Percentiles rank a stretch among this genome's conserved stretches.
Evolutionary conservation across 1,140 invertebrate species (phyloP).

Genomic region (Drosophila burlai): DNA sequence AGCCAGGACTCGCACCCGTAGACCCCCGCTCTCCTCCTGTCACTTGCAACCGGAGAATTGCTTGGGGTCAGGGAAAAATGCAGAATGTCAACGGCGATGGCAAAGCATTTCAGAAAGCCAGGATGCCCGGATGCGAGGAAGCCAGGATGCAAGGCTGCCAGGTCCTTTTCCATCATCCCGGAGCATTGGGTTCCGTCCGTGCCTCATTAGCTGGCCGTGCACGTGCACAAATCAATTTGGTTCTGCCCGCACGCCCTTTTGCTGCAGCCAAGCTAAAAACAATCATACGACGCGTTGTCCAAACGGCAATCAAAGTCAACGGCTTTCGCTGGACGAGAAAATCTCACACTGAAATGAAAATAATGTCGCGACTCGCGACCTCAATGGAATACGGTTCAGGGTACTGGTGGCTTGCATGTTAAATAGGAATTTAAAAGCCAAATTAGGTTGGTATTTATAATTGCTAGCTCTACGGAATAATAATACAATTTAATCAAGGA

Average conservation of each 20-base stretch:
- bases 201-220: conserved; percentile 74
- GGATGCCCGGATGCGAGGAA: conserved; percentile 10
- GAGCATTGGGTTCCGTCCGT: conserved; percentile 16
- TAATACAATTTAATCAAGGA: too few relatives aligned
- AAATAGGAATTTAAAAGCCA: neutral
- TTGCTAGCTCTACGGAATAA: too few relatives aligned
- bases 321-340: conserved; percentile 43
- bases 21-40: conserved; percentile 16
- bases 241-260: conserved; percentile 27
- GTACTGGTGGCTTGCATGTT: neutral
- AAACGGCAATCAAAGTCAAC: conserved; percentile 72
- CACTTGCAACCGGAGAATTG: conserved; percentile 39
- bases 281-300: conserved; percentile 76
- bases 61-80: conserved; percentile 18
- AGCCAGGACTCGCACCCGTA: neutral
- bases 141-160: neutral
- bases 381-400: neutral
- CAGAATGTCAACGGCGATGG: conserved; percentile 52
- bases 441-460: too few relatives aligned
- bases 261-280: conserved; percentile 48
- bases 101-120: conserved; percentile 35
- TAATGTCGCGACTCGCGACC: too few relatives aligned
- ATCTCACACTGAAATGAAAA: conserved; percentile 21
- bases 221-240: conserved; percentile 80
- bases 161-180: conserved; percentile 10